Base-by-base conservation (phyloP, 2,797 vertebrate species). In the Sebastolobus altivelis region DNA sequence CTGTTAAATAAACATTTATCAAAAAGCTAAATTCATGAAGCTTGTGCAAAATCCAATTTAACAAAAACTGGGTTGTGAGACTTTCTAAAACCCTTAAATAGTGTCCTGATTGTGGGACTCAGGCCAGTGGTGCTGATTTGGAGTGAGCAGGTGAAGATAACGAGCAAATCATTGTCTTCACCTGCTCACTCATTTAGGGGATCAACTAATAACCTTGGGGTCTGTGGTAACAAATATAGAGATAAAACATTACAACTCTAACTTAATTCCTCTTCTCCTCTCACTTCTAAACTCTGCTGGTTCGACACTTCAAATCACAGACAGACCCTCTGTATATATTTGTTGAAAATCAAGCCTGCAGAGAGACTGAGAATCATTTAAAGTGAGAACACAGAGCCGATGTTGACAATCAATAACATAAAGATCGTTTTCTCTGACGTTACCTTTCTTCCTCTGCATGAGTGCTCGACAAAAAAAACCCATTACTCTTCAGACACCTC, bases 351-450 rank as follows among this genome's bases (percentile, higher is more conserved):
- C 10, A n/a, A 18, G 37, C 9, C 61, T 16, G 72, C 63, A 49
- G 33, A 31, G 59, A 29, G 33, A 4, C 38, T 22, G 65, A 43
- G 54, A 31, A 62, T 29, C 54, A 13, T 4, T 8, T 3, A 31
- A 13, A 46, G 38, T 14, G 46, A 71, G 27, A 56, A 43, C 1
- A 13, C 20, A 60, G 27, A 67, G 38, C 6, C 16, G 16, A 14
- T 49, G 73, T 52, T 29, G 56, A 79, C 43, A 16, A 66, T 88
- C 80, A 68, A 83, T 81, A 65, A 65, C 27, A 35, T 4, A 37
- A 22, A 76, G 54, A 75, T 61, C 10, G 6, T 69, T 79, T 61
- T 55, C 63, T 78, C 52, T 1, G 11, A 62, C 12, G 18, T 37
- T 27, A 16, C 52, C 3, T 74, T 69, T 82, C 31, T 67, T 33